Conservation (phyloP, 1,140 invertebrate species). For the Lepidostoma basale region DNA sequence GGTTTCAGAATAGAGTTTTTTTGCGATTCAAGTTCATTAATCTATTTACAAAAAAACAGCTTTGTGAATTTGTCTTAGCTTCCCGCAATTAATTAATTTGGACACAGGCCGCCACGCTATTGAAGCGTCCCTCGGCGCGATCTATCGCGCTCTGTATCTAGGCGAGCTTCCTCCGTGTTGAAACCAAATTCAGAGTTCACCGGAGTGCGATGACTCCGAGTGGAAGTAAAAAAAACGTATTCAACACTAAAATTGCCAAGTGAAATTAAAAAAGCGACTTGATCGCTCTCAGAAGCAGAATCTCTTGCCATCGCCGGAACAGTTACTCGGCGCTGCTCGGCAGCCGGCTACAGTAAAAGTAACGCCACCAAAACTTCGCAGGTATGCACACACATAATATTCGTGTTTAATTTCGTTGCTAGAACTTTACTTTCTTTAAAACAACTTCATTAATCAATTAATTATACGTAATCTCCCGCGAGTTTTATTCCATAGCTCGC, state of each 20-base stretch:
- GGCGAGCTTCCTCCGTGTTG: conserved; percentile 16
- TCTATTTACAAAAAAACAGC: not conserved
- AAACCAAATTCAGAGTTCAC: conserved; percentile 41
- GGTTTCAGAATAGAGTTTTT: not conserved
- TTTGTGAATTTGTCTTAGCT: not conserved
- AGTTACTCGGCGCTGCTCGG: conserved; percentile 29
- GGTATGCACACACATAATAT: no score
- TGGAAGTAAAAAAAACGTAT: conserved; percentile 19
- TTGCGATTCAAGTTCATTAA: not conserved
- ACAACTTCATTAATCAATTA: no score
- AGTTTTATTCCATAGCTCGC: no score
- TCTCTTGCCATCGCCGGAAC: conserved; percentile 38
- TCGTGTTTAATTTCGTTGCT: no score
- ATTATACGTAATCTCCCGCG: no score
- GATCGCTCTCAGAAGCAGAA: conserved; percentile 13
- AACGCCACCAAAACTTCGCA: no score
- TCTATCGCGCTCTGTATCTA: not conserved
- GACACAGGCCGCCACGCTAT: not conserved
- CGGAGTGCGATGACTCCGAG: conserved; percentile 37
- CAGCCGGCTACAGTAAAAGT: not conserved
- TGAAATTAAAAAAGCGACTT: conserved; percentile 36
- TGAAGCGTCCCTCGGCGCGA: not conserved
- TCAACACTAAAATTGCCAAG: conserved; percentile 39
- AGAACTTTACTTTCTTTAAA: no score
- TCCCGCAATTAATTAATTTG: not conserved